These are phyloP conservation scores for Bruchidius siliquastri DNA, from an alignment of 2,888 invertebrate genomes.

Conservation along the genomic window DNA sequence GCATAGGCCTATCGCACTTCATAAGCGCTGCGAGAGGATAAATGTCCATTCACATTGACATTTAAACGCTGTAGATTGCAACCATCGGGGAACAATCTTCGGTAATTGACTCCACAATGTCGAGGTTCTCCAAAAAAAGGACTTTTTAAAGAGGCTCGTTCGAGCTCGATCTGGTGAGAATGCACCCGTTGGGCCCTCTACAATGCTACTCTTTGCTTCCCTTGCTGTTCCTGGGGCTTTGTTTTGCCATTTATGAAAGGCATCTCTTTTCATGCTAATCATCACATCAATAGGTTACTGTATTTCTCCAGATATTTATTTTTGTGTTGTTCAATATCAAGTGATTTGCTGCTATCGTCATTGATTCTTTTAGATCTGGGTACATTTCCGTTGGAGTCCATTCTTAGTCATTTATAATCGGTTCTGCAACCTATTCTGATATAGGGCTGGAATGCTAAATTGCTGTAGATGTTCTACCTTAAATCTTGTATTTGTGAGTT, in stretches of 20 bases:
- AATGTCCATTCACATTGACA: too few relatives aligned
- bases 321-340: background rate
- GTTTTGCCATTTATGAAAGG: conserved; percentile 1
- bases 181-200: too few relatives aligned
- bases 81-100: too few relatives aligned
- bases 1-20: too few relatives aligned
- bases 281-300: background rate
- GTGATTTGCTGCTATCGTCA: conserved; percentile 2
- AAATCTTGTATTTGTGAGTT: background rate
- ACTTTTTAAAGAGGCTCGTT: too few relatives aligned
- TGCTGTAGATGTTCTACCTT: background rate
- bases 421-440: conserved; percentile 2
- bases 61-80: too few relatives aligned
- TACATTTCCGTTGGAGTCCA: conserved; percentile 1
- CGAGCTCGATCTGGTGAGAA: too few relatives aligned
- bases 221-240: background rate
- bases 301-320: conserved; percentile 3
- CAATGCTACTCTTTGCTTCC: background rate
- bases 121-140: too few relatives aligned
- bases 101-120: too few relatives aligned
- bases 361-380: background rate
- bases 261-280: background rate
- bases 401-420: background rate
- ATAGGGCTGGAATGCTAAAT: background rate
- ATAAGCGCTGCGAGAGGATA: too few relatives aligned